phyloP scores from a whole-genome alignment of 2,113 vertebrate species.

The Hemichromis elongatus region DNA sequence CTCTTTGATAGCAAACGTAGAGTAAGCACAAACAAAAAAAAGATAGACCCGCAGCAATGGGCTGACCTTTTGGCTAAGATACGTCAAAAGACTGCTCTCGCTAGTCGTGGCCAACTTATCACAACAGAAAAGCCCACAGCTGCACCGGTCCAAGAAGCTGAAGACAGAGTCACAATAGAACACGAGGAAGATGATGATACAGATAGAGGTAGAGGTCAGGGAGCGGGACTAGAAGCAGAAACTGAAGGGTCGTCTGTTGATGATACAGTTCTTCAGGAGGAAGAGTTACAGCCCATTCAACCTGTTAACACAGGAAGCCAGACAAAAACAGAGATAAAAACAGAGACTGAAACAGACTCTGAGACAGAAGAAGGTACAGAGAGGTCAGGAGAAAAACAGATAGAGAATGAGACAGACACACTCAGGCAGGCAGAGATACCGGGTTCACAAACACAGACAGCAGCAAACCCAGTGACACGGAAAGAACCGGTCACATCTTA shows the following conservation, averaged over 20 bases:
- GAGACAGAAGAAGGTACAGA: not conserved
- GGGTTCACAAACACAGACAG: not conserved
- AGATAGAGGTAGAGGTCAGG: not conserved
- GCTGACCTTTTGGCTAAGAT: conserved; percentile 88
- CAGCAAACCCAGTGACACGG: not conserved
- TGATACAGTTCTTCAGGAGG: conserved; percentile 44
- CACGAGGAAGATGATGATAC: not conserved
- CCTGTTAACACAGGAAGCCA: not conserved
- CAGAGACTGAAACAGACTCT: not conserved
- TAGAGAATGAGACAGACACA: not conserved
- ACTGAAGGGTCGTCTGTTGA: conserved; percentile 77
- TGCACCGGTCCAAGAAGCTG: not conserved
- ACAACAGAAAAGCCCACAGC: conserved; percentile 2
- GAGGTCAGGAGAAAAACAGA: conserved; percentile 5
- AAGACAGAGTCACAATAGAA: not conserved
- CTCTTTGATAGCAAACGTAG: conserved; percentile 77
- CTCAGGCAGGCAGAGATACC: not conserved
- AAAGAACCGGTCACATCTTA: conserved; percentile 1
- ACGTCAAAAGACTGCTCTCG: conserved; percentile 74
- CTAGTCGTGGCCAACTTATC: conserved; percentile 29
- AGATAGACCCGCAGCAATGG: conserved; percentile 88
- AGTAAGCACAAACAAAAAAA: conserved; percentile 77
- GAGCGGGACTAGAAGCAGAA: conserved; percentile 8
- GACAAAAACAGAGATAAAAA: not conserved
- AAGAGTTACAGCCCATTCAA: conserved; percentile 45